Percentiles rank a stretch among this genome's conserved stretches.
These are phyloP conservation scores for Hemiscyllium ocellatum DNA, from an alignment of 2,113 vertebrate genomes.

Conservation along the genomic window DNA sequence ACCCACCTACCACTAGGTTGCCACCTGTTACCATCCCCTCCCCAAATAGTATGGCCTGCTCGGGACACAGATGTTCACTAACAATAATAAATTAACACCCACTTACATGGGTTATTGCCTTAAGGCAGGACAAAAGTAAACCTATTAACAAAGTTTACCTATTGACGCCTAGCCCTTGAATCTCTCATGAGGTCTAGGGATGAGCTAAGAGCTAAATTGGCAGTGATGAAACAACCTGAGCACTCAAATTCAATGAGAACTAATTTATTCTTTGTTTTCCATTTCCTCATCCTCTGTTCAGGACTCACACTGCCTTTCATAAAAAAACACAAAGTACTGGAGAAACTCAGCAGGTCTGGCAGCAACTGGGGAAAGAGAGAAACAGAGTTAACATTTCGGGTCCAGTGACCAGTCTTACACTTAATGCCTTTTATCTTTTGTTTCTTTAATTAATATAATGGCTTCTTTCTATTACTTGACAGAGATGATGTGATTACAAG, in stretches of 20 bases:
- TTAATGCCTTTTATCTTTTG: too few relatives aligned
- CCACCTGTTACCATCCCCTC: neutral
- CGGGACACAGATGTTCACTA: constrained; percentile 23
- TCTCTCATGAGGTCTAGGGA: neutral
- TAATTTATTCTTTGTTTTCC: neutral
- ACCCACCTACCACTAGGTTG: neutral
- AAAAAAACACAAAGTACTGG: too few relatives aligned
- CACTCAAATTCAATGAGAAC: neutral
- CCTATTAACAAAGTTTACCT: constrained; percentile 27
- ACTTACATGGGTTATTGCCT: neutral
- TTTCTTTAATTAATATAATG: neutral
- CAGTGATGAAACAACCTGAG: neutral
- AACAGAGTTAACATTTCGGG: too few relatives aligned
- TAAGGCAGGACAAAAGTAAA: constrained; percentile 13
- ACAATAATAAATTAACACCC: constrained; percentile 28
- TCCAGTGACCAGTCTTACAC: too few relatives aligned
- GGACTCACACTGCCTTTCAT: neutral
- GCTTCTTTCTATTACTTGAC: neutral
- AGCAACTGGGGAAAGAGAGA: too few relatives aligned
- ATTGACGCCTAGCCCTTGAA: neutral
- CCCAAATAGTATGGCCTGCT: neutral
- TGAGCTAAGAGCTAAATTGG: neutral
- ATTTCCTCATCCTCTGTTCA: neutral
- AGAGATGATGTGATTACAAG: neutral
- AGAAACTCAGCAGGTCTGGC: too few relatives aligned